Base-by-base conservation (phyloP, 2,113 vertebrate genomes). In the Melanerpes formicivorus region DNA sequence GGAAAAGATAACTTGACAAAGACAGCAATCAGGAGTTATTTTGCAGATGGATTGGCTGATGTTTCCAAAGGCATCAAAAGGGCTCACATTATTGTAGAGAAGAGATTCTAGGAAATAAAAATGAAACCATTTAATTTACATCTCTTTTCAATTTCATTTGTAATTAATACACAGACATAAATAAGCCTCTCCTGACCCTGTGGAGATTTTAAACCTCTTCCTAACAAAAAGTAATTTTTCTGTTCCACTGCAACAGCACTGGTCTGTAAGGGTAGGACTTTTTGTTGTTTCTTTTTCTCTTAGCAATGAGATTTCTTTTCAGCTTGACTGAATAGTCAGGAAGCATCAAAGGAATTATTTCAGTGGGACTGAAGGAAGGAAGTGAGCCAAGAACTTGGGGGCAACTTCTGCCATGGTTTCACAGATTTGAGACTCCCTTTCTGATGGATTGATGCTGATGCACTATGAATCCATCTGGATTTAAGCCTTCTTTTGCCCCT, bases 1-100 rank as follows among this genome's bases (percentile, higher is more conserved):
- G 63, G 55, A 69, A 88, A 80, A 88, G 71, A 93, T 74, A 44
- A 67, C 60, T 86, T 92, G 84, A 90, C 65, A 91, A 74, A 56
- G 71, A 89, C 56, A 80, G 67, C 59, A 90, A 92, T 88, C 48
- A 84, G 65, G 80, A 73, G 32, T 40, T 85, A 80, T 44, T 85
- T 88, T 83, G 54, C 42, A 89, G 74, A 87, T 58, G 64, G n/a
- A 77, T 64, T 54, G 64, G 21, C 58, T 84, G 81, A 84, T 87
- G 65, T 58, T 92, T 91, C 52, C 18, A 70, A 86, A 86, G 58
- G 55, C 46, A 95, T 60, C 19, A 50, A 69, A 81, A 82, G 82
- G 29, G 10, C 37, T 73, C 32, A 84, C 64, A 29, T n/a, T 72
- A 83, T 13, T 89, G 21, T 55, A 90, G 55, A 60, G 5, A 62